Conservation (phyloP, 2,797 vertebrate genomes). For the Sciaenops ocellatus region DNA sequence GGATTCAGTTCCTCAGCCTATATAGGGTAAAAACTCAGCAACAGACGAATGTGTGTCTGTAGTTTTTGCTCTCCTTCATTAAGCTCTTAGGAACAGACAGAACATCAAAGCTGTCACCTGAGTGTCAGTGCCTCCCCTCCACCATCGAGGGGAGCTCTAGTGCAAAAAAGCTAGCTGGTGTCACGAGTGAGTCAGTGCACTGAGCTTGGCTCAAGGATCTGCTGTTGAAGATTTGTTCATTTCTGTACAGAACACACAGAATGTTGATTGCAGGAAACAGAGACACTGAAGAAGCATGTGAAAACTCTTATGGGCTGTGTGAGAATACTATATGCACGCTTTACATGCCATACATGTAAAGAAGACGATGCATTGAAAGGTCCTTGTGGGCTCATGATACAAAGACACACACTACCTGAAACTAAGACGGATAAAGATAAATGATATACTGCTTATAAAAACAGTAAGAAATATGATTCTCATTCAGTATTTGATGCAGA, state of each 20-base stretch:
- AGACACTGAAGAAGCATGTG: background rate
- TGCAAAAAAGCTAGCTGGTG: slow-evolving; percentile 15
- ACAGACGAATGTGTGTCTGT: background rate
- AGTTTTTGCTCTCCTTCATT: background rate
- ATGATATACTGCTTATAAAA: background rate
- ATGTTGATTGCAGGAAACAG: background rate
- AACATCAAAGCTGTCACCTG: background rate
- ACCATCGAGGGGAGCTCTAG: slow-evolving; percentile 64
- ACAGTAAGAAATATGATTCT: background rate
- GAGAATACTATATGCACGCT: background rate
- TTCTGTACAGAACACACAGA: slow-evolving; percentile 14
- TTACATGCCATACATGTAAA: background rate
- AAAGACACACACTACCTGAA: background rate
- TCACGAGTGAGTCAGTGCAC: background rate
- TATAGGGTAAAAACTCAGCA: background rate
- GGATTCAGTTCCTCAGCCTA: background rate
- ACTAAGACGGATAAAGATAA: background rate
- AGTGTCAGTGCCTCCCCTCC: background rate
- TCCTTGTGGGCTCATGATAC: background rate
- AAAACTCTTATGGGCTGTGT: background rate
- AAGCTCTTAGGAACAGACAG: background rate
- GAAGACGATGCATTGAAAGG: background rate
- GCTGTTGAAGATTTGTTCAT: slow-evolving; percentile 29
- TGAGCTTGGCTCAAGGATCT: slow-evolving; percentile 28
- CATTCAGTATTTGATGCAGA: background rate